Conservation (phyloP, 2,797 vertebrate genomes). For the Nannoperca obscura region DNA sequence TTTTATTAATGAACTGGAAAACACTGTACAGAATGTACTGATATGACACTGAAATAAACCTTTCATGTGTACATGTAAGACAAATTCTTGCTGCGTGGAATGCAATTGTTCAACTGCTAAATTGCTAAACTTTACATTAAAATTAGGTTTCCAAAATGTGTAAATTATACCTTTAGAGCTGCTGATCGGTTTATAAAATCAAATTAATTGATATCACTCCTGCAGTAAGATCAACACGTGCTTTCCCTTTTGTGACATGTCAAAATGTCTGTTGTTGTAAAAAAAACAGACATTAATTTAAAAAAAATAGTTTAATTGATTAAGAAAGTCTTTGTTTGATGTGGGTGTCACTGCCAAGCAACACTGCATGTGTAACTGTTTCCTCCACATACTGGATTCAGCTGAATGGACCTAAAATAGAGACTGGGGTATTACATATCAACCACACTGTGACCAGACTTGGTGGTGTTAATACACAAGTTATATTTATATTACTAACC, state of each 20-base stretch:
- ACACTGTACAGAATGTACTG: conserved; percentile 5
- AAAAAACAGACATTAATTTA: neutral
- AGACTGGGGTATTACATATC: conserved; percentile 82
- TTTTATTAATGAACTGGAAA: conserved; percentile 11
- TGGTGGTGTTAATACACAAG: neutral
- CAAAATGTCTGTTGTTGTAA: no score
- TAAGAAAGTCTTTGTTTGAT: neutral
- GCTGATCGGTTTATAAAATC: neutral
- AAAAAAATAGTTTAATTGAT: neutral
- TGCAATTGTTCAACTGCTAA: neutral
- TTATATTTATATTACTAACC: no score
- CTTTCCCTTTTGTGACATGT: no score
- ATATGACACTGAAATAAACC: conserved; percentile 12
- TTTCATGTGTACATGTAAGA: neutral
- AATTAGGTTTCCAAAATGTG: neutral
- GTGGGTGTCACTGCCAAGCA: conserved; percentile 83
- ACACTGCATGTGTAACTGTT: conserved; percentile 84
- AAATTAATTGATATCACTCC: neutral
- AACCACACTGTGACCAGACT: conserved; percentile 81
- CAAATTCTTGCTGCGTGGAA: neutral
- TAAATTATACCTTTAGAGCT: neutral
- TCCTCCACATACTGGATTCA: conserved; percentile 85
- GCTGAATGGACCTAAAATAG: conserved; percentile 61
- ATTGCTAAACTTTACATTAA: neutral
- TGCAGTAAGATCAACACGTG: neutral